These are phyloP conservation scores for Epinephelus lanceolatus DNA, from an alignment of 2,113 vertebrate species.

Conservation along the genomic window DNA sequence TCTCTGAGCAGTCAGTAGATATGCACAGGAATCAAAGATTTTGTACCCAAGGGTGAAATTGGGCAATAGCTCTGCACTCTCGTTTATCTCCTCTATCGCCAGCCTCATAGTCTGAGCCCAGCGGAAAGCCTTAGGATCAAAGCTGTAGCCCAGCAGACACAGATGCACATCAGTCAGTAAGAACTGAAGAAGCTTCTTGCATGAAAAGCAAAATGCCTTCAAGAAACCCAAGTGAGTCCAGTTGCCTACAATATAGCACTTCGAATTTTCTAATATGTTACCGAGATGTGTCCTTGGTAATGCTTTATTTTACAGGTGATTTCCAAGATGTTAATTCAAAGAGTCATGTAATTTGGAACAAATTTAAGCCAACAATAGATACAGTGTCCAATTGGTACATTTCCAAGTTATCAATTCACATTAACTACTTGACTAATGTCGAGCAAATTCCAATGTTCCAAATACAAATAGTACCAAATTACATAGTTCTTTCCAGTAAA, in stretches of 20 bases:
- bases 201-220: too few relatives aligned
- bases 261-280: too few relatives aligned
- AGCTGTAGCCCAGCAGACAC: slow-evolving; percentile 61
- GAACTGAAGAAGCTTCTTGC: too few relatives aligned
- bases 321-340: background rate
- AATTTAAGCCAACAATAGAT: background rate
- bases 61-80: slow-evolving; percentile 70
- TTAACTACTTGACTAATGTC: too few relatives aligned
- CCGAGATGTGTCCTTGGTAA: background rate
- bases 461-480: background rate
- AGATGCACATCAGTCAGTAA: background rate
- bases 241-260: too few relatives aligned
- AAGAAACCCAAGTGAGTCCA: too few relatives aligned
- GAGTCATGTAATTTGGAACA: background rate
- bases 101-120: slow-evolving; percentile 84
- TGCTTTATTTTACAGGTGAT: background rate
- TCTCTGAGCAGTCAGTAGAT: slow-evolving; percentile 80
- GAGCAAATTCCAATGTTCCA: background rate
- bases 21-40: slow-evolving; percentile 85
- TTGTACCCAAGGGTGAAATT: slow-evolving; percentile 83
- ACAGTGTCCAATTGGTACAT: background rate
- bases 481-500: background rate
- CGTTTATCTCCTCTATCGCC: slow-evolving; percentile 85
- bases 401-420: too few relatives aligned
- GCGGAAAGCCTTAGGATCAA: slow-evolving; percentile 84